Evolutionary conservation across 1,140 invertebrate genomes (phyloP).

Genomic region (Wasmannia auropunctata): DNA sequence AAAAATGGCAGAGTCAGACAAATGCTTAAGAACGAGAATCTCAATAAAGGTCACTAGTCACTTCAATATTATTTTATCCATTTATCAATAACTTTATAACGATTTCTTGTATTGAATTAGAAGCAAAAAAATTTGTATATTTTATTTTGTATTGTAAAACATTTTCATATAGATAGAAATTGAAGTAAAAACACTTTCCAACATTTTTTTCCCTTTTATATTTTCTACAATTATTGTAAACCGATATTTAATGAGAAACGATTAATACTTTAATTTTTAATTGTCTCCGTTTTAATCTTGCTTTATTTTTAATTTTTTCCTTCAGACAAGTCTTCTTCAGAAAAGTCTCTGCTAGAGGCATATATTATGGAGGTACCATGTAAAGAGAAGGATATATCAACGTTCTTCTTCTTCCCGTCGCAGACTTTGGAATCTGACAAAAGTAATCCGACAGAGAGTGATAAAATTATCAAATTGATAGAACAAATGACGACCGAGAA

Average conservation of each 20-base stretch:
- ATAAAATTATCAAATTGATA: neutral
- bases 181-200: neutral
- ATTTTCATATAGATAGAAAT: neutral
- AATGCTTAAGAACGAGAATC: neutral
- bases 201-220: neutral
- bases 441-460: neutral
- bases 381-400: neutral
- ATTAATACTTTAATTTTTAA: no score
- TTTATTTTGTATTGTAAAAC: neutral
- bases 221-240: neutral
- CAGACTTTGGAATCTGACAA: neutral
- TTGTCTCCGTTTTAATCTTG: no score
- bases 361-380: neutral
- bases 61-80: neutral
- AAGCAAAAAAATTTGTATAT: neutral
- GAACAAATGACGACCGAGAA: neutral
- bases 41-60: neutral
- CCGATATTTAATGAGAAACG: no score
- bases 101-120: neutral
- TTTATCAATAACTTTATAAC: neutral
- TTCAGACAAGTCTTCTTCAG: neutral
- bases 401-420: neutral
- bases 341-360: neutral
- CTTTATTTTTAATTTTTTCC: neutral
- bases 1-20: no score